Percentiles rank a stretch among this genome's conserved stretches.
Evolutionary conservation across 2,888 invertebrate species (phyloP).

Genomic region (Standfussiana lucernea): DNA sequence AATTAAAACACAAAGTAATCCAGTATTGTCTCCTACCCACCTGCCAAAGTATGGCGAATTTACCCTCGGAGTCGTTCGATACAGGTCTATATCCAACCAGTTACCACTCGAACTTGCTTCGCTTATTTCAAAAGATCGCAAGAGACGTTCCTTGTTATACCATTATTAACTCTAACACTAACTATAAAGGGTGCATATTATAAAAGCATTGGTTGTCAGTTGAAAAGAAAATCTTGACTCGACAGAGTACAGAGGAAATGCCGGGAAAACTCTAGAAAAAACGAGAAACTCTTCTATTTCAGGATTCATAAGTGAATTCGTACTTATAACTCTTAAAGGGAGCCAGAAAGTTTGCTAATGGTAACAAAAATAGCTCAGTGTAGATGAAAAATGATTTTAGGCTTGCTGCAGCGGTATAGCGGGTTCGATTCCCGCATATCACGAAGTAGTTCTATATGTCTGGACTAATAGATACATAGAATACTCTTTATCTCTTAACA

Average conservation of each 20-base stretch:
- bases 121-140: constrained; percentile 1
- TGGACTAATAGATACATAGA: not conserved
- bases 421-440: constrained; percentile 4
- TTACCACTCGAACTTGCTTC: constrained; percentile 8
- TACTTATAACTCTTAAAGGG: not conserved
- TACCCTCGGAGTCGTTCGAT: constrained; percentile 45
- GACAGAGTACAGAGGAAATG: constrained; percentile 16
- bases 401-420: not conserved
- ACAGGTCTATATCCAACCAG: constrained; percentile 33
- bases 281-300: constrained; percentile 24
- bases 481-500: not conserved
- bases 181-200: not conserved
- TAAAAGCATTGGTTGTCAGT: not conserved
- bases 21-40: constrained; percentile 4
- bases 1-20: constrained; percentile 8
- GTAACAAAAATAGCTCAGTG: not conserved
- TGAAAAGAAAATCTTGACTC: constrained; percentile 6
- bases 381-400: not conserved
- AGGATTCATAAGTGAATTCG: constrained; percentile 2
- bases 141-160: not conserved
- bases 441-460: not conserved
- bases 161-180: not conserved
- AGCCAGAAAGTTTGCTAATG: not conserved
- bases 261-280: constrained; percentile 29
- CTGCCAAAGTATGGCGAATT: constrained; percentile 15